Conservation (phyloP, 2,888 invertebrate species). For the Sinodicranocentrus sp. region DNA sequence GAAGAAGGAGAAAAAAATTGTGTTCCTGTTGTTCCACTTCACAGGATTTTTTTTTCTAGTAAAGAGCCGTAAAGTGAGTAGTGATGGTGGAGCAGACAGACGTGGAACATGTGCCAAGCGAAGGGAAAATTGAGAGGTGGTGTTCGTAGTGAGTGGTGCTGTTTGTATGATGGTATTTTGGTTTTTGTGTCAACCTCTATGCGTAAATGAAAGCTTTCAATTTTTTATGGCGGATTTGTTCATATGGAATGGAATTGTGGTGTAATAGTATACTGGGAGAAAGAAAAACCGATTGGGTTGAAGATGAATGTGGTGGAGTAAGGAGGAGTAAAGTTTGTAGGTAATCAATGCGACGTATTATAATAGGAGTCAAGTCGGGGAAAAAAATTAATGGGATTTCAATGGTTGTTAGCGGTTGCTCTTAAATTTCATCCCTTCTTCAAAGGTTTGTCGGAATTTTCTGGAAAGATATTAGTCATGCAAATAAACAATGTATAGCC, state of each 20-base stretch:
- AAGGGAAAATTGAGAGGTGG: no score
- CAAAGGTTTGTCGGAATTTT: no score
- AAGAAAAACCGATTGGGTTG: neutral
- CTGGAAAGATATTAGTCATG: no score
- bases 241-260: no score
- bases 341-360: no score
- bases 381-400: constrained; percentile 46
- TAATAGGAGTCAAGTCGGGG: constrained; percentile 15
- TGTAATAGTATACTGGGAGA: neutral
- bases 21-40: constrained; percentile 41
- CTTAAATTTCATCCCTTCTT: constrained; percentile 8
- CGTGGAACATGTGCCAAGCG: constrained; percentile 74
- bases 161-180: no score
- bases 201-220: no score
- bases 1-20: constrained; percentile 8
- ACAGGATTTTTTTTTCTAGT: constrained; percentile 24
- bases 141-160: no score
- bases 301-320: neutral
- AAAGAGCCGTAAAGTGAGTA: neutral
- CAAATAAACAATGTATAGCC: no score
- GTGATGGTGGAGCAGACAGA: constrained; percentile 44
- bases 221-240: neutral
- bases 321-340: neutral
- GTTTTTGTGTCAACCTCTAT: no score
- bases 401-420: constrained; percentile 29